A percentile compares a stretch with the other conserved stretches of the same genome.
These are phyloP conservation scores for Hipposideros larvatus DNA, from an alignment of 2,797 vertebrate species.

Conservation along the genomic window DNA sequence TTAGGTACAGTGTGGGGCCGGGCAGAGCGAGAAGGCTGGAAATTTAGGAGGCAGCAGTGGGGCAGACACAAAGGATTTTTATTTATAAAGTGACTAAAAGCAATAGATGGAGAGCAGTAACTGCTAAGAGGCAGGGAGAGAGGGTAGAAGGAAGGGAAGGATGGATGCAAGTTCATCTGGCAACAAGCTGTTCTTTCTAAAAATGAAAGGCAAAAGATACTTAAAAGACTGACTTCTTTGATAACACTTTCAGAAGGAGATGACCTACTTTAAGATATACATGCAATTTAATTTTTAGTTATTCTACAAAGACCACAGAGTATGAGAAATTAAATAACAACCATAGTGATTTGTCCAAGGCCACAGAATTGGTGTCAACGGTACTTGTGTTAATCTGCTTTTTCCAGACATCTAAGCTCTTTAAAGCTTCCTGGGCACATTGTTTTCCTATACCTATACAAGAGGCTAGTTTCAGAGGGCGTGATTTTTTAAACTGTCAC, in stretches of 20 bases:
- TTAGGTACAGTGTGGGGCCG: neutral
- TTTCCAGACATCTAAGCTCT: neutral
- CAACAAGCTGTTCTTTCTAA: neutral
- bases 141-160: neutral
- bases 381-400: neutral
- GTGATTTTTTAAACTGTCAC: neutral
- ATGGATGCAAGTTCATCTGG: neutral
- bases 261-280: neutral
- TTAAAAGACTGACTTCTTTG: neutral
- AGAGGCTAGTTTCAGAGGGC: neutral
- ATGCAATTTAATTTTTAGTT: neutral
- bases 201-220: neutral
- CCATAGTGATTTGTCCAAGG: neutral
- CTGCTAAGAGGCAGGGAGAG: neutral
- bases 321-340: slow-evolving; percentile 28
- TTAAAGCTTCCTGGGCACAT: neutral
- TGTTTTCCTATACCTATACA: neutral
- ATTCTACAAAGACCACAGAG: neutral
- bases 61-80: neutral
- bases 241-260: neutral
- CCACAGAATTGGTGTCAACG: neutral
- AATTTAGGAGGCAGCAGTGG: neutral
- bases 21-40: neutral
- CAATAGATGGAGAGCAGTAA: neutral
- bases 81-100: neutral